These are phyloP conservation scores for Serilophus lunatus DNA, from an alignment of 2,113 vertebrate species.

Conservation along the genomic window DNA sequence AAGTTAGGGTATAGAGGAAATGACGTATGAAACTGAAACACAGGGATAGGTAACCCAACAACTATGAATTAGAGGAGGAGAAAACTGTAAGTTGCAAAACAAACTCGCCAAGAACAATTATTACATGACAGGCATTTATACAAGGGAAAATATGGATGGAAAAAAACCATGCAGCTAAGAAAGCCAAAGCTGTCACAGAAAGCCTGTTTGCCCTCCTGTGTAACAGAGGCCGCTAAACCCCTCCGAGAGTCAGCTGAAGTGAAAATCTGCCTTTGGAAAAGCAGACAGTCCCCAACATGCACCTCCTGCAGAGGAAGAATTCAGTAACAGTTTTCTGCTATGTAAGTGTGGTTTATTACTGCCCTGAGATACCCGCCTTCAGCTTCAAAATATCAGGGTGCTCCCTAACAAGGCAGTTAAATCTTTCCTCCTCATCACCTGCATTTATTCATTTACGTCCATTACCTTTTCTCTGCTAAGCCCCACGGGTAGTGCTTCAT, in stretches of 20 bases:
- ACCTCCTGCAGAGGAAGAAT: background rate
- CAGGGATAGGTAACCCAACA: background rate
- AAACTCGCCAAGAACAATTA: background rate
- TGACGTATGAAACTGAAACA: background rate
- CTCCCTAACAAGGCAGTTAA: background rate
- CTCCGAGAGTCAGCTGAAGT: background rate
- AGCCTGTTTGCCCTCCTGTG: rapidly evolving
- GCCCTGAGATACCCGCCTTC: background rate
- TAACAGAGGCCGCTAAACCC: background rate
- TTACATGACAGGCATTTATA: background rate
- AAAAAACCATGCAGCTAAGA: background rate
- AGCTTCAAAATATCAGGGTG: rapidly evolving
- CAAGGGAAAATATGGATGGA: background rate
- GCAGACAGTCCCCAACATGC: background rate
- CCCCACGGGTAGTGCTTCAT: background rate
- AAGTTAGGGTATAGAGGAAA: background rate
- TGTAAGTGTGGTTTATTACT: background rate
- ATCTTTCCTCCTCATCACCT: background rate
- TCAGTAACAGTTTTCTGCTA: background rate
- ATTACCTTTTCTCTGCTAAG: background rate
- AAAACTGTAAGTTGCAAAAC: background rate
- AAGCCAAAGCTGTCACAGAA: background rate
- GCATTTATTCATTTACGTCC: background rate
- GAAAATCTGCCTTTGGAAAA: background rate
- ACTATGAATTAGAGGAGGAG: background rate